phyloP scores from a whole-genome alignment of 2,797 vertebrate species.

The Gobio occitaniae region DNA sequence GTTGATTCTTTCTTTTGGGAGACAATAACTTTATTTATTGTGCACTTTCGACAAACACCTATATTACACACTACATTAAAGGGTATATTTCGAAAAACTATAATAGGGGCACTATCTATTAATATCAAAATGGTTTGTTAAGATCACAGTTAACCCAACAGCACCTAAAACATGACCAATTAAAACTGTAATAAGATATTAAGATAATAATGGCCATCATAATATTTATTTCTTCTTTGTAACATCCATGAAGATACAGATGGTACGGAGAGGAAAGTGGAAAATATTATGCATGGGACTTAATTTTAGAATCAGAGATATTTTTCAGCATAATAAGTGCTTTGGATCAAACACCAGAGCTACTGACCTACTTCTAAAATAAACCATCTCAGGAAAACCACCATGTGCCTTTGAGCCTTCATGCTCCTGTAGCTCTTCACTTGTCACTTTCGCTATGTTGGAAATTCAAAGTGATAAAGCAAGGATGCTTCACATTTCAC shows the following conservation, averaged over 20 bases:
- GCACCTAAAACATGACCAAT: no score
- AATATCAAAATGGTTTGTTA: neutral
- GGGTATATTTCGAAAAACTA: no score
- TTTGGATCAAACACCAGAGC: conserved; percentile 8
- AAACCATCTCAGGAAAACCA: conserved; percentile 51
- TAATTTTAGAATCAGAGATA: conserved; percentile 37
- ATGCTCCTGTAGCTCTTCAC: conserved; percentile 10
- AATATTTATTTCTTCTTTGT: neutral
- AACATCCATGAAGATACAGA: neutral
- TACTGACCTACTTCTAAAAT: conserved; percentile 55
- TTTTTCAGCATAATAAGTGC: conserved; percentile 19
- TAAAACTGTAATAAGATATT: no score
- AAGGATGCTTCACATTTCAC: conserved; percentile 10
- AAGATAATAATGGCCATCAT: no score
- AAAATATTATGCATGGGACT: neutral
- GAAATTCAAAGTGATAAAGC: neutral
- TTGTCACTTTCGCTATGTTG: neutral
- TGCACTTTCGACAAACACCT: no score
- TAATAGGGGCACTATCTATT: no score
- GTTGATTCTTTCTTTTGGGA: no score
- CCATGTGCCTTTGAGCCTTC: conserved; percentile 48
- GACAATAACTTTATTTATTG: no score
- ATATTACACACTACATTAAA: no score
- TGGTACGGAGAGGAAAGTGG: neutral
- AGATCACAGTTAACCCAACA: neutral